phyloP scores from a whole-genome alignment of 2,888 invertebrate genomes.

The Himalopsyche kuldschensis region DNA sequence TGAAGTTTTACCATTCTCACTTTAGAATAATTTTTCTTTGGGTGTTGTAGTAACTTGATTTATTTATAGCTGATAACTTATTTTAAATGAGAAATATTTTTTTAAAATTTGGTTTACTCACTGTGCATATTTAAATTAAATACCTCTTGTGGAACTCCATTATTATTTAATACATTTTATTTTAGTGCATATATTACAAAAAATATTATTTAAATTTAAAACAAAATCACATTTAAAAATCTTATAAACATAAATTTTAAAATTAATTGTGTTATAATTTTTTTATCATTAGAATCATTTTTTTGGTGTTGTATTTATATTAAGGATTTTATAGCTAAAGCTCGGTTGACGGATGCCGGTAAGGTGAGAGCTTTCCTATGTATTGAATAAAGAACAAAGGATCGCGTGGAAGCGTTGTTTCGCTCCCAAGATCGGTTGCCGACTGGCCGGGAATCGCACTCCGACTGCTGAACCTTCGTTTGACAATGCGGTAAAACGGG shows the following conservation, averaged over 20 bases:
- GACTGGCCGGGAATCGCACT: constrained; percentile 17
- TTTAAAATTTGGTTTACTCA: not conserved
- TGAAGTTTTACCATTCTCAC: too few species aligned
- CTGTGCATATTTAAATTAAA: not conserved
- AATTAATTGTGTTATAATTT: not conserved
- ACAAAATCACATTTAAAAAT: not conserved
- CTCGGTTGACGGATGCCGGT: not conserved
- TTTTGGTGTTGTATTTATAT: not conserved
- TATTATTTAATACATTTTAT: not conserved
- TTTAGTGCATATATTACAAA: not conserved
- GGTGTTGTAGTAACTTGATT: too few species aligned
- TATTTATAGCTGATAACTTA: too few species aligned
- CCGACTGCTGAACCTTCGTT: constrained; percentile 20
- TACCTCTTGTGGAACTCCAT: not conserved
- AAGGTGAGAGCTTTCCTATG: not conserved
- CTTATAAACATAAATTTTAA: not conserved
- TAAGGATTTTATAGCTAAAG: not conserved
- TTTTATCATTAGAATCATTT: not conserved
- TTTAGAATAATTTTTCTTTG: too few species aligned
- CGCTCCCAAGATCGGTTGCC: constrained; percentile 9
- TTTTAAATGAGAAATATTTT: too few species aligned
- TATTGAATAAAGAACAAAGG: constrained; percentile 26
- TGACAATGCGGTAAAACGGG: constrained; percentile 35
- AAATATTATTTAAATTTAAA: not conserved
- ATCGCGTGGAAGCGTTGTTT: constrained; percentile 22